Evolutionary conservation across 2,113 vertebrate genomes (phyloP).

Genomic region (Entelurus aequoreus): DNA sequence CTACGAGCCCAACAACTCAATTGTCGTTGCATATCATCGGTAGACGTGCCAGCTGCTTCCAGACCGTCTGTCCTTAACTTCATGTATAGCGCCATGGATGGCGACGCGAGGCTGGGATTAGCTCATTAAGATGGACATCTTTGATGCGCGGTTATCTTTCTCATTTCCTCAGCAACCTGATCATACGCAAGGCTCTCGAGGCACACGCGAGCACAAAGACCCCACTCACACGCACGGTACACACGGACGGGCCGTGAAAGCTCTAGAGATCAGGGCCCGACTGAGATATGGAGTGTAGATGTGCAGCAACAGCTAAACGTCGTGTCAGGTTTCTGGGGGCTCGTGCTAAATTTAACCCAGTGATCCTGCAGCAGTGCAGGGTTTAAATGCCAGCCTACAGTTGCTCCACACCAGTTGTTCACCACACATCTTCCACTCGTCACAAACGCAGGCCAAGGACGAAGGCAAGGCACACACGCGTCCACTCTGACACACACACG

Average conservation of each 20-base stretch:
- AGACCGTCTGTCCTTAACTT: conserved; percentile 32
- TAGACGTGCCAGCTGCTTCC: conserved; percentile 60
- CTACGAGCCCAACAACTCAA: conserved; percentile 23
- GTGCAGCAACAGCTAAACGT: conserved; percentile 98
- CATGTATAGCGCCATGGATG: conserved; percentile 38
- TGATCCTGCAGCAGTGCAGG: conserved; percentile 93
- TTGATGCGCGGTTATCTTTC: conserved; percentile 58
- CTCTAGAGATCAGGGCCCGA: conserved; percentile 75
- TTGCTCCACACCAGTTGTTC: conserved; percentile 78
- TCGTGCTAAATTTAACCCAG: conserved; percentile 98
- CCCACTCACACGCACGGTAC: conserved; percentile 18
- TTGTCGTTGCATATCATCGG: conserved; percentile 42
- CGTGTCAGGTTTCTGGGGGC: conserved; percentile 90
- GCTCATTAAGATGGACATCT: conserved; percentile 58
- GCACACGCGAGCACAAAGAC: conserved; percentile 22
- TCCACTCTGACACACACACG: conserved; percentile 49
- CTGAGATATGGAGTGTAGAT: conserved; percentile 94
- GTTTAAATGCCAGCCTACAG: conserved; percentile 99
- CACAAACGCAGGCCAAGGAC: conserved; percentile 55
- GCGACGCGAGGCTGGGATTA: conserved; percentile 55
- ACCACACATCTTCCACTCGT: conserved; percentile 74
- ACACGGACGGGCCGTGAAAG: conserved; percentile 57
- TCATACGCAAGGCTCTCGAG: conserved; percentile 54
- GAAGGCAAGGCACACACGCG: conserved; percentile 38
- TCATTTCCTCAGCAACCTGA: conserved; percentile 59